A percentile compares a stretch with the other conserved stretches of the same genome.
Conservation (phyloP, 1,140 invertebrate genomes). For the Dendrolimus kikuchii region DNA sequence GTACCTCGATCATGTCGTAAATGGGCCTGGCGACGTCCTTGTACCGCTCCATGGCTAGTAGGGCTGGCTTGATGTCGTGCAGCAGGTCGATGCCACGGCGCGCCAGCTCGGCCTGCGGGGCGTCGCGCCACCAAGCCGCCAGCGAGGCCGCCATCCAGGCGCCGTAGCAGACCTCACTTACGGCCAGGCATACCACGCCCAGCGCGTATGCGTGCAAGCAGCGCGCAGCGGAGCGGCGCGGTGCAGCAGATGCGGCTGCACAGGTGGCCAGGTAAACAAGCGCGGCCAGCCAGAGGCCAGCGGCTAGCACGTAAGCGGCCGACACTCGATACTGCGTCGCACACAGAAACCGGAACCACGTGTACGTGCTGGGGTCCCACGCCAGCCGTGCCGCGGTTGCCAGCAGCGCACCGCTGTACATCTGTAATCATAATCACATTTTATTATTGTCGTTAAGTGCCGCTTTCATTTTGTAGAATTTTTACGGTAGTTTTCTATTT, state of each 20-base stretch:
- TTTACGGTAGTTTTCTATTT: too few species aligned
- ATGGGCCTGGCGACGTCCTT: conserved; percentile 43
- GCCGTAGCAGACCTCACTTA: conserved; percentile 54
- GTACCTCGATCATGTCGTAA: conserved; percentile 58
- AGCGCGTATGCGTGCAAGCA: conserved; percentile 38
- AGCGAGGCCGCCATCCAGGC: conserved; percentile 59
- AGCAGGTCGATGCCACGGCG: conserved; percentile 50
- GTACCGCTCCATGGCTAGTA: conserved; percentile 54
- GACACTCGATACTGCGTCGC: conserved; percentile 59
- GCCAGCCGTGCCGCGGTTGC: conserved; percentile 61
- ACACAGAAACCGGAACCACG: conserved; percentile 63
- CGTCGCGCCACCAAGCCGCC: conserved; percentile 49
- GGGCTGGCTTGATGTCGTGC: conserved; percentile 60
- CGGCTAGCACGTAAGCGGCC: conserved; percentile 47
- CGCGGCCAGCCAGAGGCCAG: conserved; percentile 55
- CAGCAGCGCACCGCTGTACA: conserved; percentile 64
- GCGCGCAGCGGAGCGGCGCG: conserved; percentile 16
- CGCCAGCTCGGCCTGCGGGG: conserved; percentile 55
- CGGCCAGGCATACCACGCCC: conserved; percentile 43
- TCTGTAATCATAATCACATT: conserved; percentile 26
- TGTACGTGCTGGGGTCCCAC: conserved; percentile 65
- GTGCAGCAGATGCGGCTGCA: conserved; percentile 34
- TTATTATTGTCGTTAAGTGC: too few species aligned
- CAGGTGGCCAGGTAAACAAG: conserved; percentile 48
- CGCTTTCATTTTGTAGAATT: too few species aligned